These are phyloP conservation scores for Drosophila ochracea DNA, from an alignment of 2,888 invertebrate species.

Conservation along the genomic window DNA sequence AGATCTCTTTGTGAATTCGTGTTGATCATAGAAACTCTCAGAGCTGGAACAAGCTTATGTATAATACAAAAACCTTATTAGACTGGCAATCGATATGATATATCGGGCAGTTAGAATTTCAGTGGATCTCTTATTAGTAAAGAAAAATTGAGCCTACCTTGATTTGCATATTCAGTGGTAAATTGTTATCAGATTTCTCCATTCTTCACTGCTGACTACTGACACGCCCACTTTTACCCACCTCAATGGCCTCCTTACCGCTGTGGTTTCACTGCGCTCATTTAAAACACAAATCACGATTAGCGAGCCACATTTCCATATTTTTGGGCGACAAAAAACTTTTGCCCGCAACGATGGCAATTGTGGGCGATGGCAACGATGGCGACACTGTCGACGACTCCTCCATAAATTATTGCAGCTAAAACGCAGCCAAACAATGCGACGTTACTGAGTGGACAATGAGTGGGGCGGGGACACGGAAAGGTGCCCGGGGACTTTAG, in stretches of 20 bases:
- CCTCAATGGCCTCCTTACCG: not conserved
- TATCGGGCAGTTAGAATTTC: not conserved
- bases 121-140: no score
- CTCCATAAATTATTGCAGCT: constrained; percentile 61
- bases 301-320: constrained; percentile 59
- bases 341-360: constrained; percentile 44
- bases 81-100: not conserved
- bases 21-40: not conserved
- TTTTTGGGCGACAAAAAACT: constrained; percentile 37
- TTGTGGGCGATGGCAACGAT: constrained; percentile 34
- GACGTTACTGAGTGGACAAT: constrained; percentile 36
- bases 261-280: constrained; percentile 17
- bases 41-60: not conserved
- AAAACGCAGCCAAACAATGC: constrained; percentile 62
- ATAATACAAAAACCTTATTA: not conserved
- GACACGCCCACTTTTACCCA: constrained; percentile 9
- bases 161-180: not conserved
- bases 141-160: not conserved
- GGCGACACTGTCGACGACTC: constrained; percentile 28
- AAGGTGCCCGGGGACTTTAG: constrained; percentile 13
- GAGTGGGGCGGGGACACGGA: constrained; percentile 8
- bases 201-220: not conserved
- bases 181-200: not conserved
- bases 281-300: constrained; percentile 78
- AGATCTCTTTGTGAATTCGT: not conserved